Conservation (phyloP, 2,113 vertebrate genomes). For the Albula goreensis region DNA sequence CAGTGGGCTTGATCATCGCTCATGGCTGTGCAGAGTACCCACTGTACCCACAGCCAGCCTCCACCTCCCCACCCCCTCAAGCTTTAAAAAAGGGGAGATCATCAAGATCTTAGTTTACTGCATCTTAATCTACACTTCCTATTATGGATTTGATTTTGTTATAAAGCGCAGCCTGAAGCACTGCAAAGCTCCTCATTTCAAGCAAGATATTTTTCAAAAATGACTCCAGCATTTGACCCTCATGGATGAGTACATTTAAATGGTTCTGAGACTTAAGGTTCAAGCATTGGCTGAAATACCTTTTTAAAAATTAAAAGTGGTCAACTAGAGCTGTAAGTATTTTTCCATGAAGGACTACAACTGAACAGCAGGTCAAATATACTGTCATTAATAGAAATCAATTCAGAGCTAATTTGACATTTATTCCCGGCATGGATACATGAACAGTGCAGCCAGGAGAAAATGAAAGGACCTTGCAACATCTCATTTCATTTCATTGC, state of each 20-base stretch:
- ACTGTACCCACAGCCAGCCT: background rate
- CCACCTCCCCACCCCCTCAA: too few relatives aligned
- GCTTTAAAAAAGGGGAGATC: background rate
- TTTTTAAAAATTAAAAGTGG: background rate
- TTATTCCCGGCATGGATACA: background rate
- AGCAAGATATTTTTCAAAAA: background rate
- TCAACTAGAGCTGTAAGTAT: background rate
- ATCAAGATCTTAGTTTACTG: slow-evolving; percentile 11
- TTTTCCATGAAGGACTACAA: background rate
- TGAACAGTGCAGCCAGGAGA: background rate
- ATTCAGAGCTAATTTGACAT: background rate
- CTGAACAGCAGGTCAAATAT: background rate
- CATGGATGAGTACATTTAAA: background rate
- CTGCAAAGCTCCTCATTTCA: slow-evolving; percentile 5
- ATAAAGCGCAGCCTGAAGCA: slow-evolving; percentile 2
- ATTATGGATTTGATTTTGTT: background rate
- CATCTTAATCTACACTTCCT: slow-evolving; percentile 2
- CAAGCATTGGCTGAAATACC: background rate
- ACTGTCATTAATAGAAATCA: background rate
- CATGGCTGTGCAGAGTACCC: background rate
- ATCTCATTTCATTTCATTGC: too few relatives aligned
- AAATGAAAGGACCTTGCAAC: background rate
- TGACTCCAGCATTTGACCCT: background rate
- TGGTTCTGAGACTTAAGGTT: background rate
- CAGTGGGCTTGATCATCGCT: background rate